Percentiles rank a stretch among this genome's conserved stretches.
phyloP scores from a whole-genome alignment of 2,888 invertebrate genomes.

The Chloroclysta siterata region DNA sequence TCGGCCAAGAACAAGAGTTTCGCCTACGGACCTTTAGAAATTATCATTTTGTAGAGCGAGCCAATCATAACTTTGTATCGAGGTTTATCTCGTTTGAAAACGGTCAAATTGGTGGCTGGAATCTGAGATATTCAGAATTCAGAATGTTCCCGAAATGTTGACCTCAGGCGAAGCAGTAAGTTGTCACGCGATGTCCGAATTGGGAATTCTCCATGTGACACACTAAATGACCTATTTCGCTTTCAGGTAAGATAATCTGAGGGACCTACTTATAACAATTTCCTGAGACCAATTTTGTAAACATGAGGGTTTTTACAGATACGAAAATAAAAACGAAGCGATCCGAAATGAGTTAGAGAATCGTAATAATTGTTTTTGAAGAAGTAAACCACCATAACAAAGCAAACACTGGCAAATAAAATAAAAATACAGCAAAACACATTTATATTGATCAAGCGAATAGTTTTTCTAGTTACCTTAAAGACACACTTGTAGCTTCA shows the following conservation, averaged over 20 bases:
- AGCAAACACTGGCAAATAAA: not conserved
- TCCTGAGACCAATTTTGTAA: slow-evolving; percentile 9
- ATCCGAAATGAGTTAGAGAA: not conserved
- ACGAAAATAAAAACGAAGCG: not conserved
- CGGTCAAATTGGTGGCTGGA: slow-evolving; percentile 50
- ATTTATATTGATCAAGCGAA: slow-evolving; percentile 15
- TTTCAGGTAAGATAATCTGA: slow-evolving; percentile 8
- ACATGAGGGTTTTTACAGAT: not conserved
- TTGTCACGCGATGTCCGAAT: slow-evolving; percentile 59
- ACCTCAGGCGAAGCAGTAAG: slow-evolving; percentile 48
- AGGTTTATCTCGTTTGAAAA: slow-evolving; percentile 40
- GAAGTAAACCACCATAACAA: not conserved
- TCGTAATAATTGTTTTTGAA: no score
- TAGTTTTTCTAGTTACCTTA: slow-evolving; percentile 20
- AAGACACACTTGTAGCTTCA: slow-evolving; percentile 52
- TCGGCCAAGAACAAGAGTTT: slow-evolving; percentile 73
- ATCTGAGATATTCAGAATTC: slow-evolving; percentile 65
- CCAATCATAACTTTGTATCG: slow-evolving; percentile 42
- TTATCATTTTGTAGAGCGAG: slow-evolving; percentile 65
- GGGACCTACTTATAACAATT: not conserved
- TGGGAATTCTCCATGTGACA: slow-evolving; percentile 35
- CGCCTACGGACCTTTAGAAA: slow-evolving; percentile 81
- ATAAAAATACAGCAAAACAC: not conserved
- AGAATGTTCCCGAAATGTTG: slow-evolving; percentile 47
- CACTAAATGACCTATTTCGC: slow-evolving; percentile 27